Evolutionary conservation across 35 echinoderm and acorn worm genomes (phyloP), one percentile per base, ranked within the genome.

Genomic region (Heliocidaris erythrogramma): DNA sequence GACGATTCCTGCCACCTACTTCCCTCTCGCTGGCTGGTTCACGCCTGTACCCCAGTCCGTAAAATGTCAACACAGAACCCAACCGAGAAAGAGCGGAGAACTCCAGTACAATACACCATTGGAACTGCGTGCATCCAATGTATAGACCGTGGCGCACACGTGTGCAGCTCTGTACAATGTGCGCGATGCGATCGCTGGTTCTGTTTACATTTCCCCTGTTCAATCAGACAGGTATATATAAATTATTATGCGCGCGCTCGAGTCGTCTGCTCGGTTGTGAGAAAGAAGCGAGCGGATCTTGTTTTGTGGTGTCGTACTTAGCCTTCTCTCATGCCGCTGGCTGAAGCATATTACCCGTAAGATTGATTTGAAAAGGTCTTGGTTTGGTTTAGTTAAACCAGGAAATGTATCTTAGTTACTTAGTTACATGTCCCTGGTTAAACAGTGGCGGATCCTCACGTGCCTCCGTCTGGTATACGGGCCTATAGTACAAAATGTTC

Each of bases 61-160:
- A 24, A 78, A 78, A 78, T 78, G 65, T 78, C 65, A 78, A 78
- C 65, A 78, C 65, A 27, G 65, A 78, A 78, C 65, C 65, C 65
- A 78, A 78, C 65, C 27, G 65, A 21, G 65, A 78, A 78, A n/a
- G 65, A 78, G 65, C n/a, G 7, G 17, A 18, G 65, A 78, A 24
- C 21, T n/a, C 35, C 35, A 78, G 18, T 27, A 78, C 65, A 2
- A n/a, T n/a, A 56, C 52, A 56, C 4, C 65, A 78, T 78, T 78
- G 65, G 65, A 24, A 78, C 65, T 78, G 21, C 21, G 65, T 78
- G 65, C 27, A n/a, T 78, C 8, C 17, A 18, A 18, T 71, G 24
- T 12, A 56, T 56, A 10, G 7, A 12, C 65, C 17, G 21, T 78
- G 65, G 65, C 7, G 65, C 65, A 78, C 65, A 78, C 65, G 65